Evolutionary conservation across 2,888 invertebrate species (phyloP), one percentile per base, ranked within the genome.

Genomic region (Diadromus collaris): DNA sequence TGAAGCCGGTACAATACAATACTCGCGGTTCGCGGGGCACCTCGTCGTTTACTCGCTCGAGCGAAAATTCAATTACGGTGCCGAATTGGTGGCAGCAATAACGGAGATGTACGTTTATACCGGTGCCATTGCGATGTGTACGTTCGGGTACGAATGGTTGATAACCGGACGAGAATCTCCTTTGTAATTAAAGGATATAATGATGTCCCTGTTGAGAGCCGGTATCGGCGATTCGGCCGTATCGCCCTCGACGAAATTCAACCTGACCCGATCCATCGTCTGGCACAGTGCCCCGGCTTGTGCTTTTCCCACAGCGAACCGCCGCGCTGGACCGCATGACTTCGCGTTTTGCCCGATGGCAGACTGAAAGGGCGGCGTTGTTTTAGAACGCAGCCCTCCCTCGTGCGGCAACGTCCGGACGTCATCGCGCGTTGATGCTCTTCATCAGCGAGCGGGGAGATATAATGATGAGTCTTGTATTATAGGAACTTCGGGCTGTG

Each of bases 401-500:
- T 27, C 27, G 56, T 29, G 56, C 46, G 65, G 71, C 51, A 41
- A 61, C 70, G 44, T 70, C 82, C 68, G 81, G 83, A 82, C 85
- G 83, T 85, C 85, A 85, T 84, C 84, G 81, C 81, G 81, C 83
- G 38, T 82, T 84, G 85, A 85, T 86, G 86, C 86, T 86, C 86
- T 86, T 86, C 88, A 86, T 88, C 85, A 84, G 76, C 82, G 81
- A 67, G 56, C 60, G 70, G 32, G 58, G 46, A 19, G 19, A 27
- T 67, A 88, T 85, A 88, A 88, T 86, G 87, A 88, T 82, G 85
- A 85, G 85, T 87, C 86, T 88, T 86, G 82, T 87, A 85, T 83
- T 84, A 85, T 82, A 81, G 58, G 69, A 75, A 79, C 51, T 58
- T 48, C 21, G 44, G 58, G 46, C 68, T 34, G 41, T 46, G 29